These are phyloP conservation scores for Zosterops lateralis DNA, from an alignment of 2,113 vertebrate species.

Conservation along the genomic window DNA sequence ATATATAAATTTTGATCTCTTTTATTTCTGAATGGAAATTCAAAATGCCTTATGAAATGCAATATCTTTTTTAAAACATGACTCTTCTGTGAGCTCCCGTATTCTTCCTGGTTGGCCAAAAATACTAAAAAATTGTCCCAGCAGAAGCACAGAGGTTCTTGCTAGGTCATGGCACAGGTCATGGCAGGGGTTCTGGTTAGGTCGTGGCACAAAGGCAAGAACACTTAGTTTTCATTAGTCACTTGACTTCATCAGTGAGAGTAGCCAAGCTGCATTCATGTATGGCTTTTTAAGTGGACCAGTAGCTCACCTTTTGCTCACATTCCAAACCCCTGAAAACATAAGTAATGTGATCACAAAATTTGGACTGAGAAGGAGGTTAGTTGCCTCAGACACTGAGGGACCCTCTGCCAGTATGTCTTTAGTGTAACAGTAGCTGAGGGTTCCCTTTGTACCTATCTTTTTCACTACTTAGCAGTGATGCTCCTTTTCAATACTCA, in stretches of 20 bases:
- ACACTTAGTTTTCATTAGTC: neutral
- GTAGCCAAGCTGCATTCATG: neutral
- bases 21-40: neutral
- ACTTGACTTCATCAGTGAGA: neutral
- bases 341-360: neutral
- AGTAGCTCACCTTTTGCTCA: neutral
- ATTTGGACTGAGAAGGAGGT: neutral
- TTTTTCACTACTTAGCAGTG: neutral
- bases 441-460: neutral
- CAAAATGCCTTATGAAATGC: neutral
- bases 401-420: neutral
- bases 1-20: neutral
- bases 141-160: fast-evolving
- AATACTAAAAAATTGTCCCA: neutral
- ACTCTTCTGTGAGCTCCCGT: fast-evolving
- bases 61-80: neutral
- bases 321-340: neutral
- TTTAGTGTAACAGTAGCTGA: neutral
- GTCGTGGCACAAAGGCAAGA: neutral
- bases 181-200: neutral
- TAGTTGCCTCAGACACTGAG: neutral
- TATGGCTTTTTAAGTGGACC: neutral
- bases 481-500: neutral
- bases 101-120: neutral
- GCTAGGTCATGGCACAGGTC: neutral